These are phyloP conservation scores for Mongoloraphidia duomilia DNA, from an alignment of 2,888 invertebrate species.

Conservation along the genomic window DNA sequence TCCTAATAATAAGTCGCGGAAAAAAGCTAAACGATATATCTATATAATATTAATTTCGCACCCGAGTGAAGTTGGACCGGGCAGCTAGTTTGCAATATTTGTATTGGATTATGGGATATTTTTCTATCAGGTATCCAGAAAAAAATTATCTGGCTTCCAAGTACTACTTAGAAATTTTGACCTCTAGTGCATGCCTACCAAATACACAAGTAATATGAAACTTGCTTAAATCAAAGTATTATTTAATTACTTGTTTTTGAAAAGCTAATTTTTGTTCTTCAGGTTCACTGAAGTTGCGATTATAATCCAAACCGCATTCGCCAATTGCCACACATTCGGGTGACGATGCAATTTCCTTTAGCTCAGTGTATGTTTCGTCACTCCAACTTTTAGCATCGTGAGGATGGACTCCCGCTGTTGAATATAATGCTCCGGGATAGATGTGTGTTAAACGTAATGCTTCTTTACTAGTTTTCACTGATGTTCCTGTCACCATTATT, in stretches of 20 bases:
- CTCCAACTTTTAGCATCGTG: conserved; percentile 82
- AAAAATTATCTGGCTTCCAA: too few species aligned
- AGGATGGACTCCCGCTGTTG: conserved; percentile 84
- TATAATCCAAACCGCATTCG: conserved; percentile 89
- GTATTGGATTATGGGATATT: too few species aligned
- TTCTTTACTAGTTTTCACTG: conserved; percentile 79
- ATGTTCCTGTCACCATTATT: conserved; percentile 86
- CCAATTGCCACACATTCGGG: conserved; percentile 88
- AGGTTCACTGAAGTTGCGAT: conserved; percentile 85
- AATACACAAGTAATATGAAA: background rate
- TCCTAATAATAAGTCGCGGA: too few species aligned
- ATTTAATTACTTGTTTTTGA: conserved; percentile 54
- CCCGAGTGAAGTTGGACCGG: too few species aligned
- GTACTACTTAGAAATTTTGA: too few species aligned
- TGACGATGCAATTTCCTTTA: conserved; percentile 59
- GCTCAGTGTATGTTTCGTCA: conserved; percentile 64
- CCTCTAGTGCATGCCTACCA: too few species aligned
- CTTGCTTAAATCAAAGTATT: background rate
- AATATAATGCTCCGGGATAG: conserved; percentile 80
- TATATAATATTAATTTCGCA: too few species aligned
- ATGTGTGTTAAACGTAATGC: conserved; percentile 76
- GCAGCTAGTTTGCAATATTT: too few species aligned
- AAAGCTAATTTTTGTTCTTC: conserved; percentile 75
- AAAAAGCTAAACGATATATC: too few species aligned
- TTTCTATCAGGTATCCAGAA: too few species aligned